These are phyloP conservation scores for Epizoanthus fatuus DNA, from an alignment of 92 coral and sea anemone species.

Conservation along the genomic window DNA sequence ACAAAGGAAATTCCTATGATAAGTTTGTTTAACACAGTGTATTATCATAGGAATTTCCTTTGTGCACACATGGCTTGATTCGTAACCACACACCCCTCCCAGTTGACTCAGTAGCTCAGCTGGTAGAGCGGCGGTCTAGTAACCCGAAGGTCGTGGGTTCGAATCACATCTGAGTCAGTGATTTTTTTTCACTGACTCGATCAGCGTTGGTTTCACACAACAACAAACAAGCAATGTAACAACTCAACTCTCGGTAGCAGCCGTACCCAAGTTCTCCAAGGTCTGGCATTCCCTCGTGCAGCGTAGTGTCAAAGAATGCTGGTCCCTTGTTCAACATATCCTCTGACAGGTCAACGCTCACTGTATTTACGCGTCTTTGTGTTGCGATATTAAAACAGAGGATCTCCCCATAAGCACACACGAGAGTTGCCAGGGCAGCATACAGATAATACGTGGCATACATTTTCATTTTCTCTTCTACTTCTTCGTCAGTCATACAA, in stretches of 20 bases:
- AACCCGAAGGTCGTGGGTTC: too few species aligned
- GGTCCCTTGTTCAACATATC: slow-evolving; percentile 53
- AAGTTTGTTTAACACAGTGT: too few species aligned
- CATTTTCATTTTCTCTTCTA: slow-evolving; percentile 81
- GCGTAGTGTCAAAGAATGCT: slow-evolving; percentile 17
- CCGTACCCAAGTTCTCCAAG: slow-evolving; percentile 7
- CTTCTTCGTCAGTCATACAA: slow-evolving; percentile 50
- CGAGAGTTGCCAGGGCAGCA: slow-evolving; percentile 88
- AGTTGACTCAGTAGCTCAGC: too few species aligned
- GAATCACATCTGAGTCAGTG: too few species aligned
- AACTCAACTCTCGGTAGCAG: background rate
- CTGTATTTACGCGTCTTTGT: slow-evolving; percentile 70
- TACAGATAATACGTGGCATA: slow-evolving; percentile 84
- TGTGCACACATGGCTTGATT: too few species aligned
- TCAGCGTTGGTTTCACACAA: too few species aligned
- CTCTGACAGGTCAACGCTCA: slow-evolving; percentile 55
- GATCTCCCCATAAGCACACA: slow-evolving; percentile 93
- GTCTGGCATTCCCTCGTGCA: slow-evolving; percentile 24
- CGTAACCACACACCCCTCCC: too few species aligned
- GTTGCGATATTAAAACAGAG: slow-evolving; percentile 91
- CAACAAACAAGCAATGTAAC: background rate
- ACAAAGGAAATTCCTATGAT: too few species aligned
- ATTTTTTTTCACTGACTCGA: too few species aligned
- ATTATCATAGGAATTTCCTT: too few species aligned
- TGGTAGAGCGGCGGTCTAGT: too few species aligned